These are phyloP conservation scores for Crocallis elinguaria DNA, from an alignment of 2,888 invertebrate species.

Conservation along the genomic window DNA sequence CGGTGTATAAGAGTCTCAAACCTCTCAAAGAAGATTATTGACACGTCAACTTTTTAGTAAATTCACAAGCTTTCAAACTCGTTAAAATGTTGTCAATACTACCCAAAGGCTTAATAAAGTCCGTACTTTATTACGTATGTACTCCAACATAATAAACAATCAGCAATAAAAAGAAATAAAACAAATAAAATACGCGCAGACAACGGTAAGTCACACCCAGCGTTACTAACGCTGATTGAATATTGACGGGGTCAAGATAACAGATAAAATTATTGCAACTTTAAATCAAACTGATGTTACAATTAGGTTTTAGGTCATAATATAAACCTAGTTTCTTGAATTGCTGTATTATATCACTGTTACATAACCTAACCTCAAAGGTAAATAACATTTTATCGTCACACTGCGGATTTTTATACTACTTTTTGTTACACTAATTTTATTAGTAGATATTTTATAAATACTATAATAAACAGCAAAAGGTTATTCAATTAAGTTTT, in stretches of 20 bases:
- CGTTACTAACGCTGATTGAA: background rate
- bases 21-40: background rate
- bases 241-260: background rate
- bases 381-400: slow-evolving; percentile 55
- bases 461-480: too few species aligned
- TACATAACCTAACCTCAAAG: slow-evolving; percentile 77
- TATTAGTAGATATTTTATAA: too few species aligned
- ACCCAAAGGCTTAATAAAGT: background rate
- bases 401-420: slow-evolving; percentile 27
- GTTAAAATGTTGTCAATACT: background rate
- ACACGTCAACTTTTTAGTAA: background rate
- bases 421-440: background rate
- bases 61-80: background rate
- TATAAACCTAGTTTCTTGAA: slow-evolving; percentile 26
- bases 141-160: background rate
- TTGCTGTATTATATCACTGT: slow-evolving; percentile 50
- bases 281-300: background rate
- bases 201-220: slow-evolving; percentile 14
- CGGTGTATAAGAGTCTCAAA: background rate
- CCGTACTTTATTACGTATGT: too few species aligned
- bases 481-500: background rate
- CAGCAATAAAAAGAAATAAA: background rate
- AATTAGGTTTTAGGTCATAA: slow-evolving; percentile 4
- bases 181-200: background rate
- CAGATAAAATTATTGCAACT: background rate